phyloP scores from a whole-genome alignment of 2,113 vertebrate genomes.

The Eurystomus gularis region DNA sequence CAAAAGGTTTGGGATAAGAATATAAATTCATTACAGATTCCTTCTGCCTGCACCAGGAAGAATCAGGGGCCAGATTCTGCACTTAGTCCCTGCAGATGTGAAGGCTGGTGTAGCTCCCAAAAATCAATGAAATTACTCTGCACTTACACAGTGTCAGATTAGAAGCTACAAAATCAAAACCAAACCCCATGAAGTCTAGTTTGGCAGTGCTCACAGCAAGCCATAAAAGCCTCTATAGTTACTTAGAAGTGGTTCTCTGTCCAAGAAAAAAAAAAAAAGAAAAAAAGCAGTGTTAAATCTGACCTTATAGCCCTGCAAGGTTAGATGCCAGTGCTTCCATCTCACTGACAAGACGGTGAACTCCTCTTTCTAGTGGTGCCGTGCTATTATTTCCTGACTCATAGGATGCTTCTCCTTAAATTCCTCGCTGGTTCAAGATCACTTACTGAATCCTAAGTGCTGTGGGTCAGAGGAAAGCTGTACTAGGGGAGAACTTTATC shows the following conservation, averaged over 20 bases:
- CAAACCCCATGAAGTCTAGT: background rate
- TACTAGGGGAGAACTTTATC: background rate
- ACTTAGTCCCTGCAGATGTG: background rate
- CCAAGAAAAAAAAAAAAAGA: background rate
- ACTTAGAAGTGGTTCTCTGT: background rate
- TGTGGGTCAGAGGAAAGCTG: background rate
- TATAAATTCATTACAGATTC: background rate
- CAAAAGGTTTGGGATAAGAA: background rate
- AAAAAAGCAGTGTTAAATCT: background rate
- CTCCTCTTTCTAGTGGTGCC: background rate
- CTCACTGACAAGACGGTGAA: background rate
- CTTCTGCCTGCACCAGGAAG: background rate
- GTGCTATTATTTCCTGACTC: background rate
- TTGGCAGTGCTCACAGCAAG: background rate
- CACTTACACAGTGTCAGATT: background rate
- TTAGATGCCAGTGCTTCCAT: background rate
- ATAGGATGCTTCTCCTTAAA: background rate
- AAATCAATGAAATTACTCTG: background rate
- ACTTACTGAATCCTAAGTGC: background rate
- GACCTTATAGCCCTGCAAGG: background rate
- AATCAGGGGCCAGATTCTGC: background rate
- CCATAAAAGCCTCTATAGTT: background rate
- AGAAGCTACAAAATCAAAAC: conserved; percentile 16
- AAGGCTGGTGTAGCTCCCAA: background rate
- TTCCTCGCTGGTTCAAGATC: background rate